Evolutionary conservation across 2,888 invertebrate species (phyloP), one percentile per base, ranked within the genome.

Genomic region (Lepidochitona cinerea): DNA sequence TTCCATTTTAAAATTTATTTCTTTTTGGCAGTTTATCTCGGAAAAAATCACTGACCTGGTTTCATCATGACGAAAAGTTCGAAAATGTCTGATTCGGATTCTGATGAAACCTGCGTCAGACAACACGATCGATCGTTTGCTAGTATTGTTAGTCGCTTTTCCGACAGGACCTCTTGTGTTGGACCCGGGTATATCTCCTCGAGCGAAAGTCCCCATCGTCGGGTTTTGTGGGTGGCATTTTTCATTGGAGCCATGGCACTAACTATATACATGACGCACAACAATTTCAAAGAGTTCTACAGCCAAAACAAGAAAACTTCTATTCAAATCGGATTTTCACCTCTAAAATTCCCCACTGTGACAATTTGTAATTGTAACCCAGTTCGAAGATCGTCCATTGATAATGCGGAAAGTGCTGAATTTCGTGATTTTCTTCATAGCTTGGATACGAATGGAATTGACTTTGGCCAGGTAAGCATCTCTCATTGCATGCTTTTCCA

Each of bases 311-410:
- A 59, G 29, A 52, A 64, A 54, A 71, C 75, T 12, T 59, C 73
- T 3, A 59, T 79, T n/a, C 65, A 53, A 35, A 64, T 79, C 6
- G 75, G 74, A 4, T 79, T 73, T 66, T 49, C 37, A 1, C 32
- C 37, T 1, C 70, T 79, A 41, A 29, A 59, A 6, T 79, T 79
- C 68, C 79, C 79, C 6, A 71, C 53, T 2, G 71, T 79, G 65
- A 78, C 78, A 37, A 59, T 79, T 49, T 79, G 79, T 37, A 79
- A 78, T 65, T 35, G 71, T n/a, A 79, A 79, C 66, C 78, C 79
- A 12, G 73, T 79, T n/a, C 53, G 74, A 18, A 18, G 29, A 29
- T 73, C 73, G 18, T 23, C 37, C 35, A 29, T 72, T 2, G 1
- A 36, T 33, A 29, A 26, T 6, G 49, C 36, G 0, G 32, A 32